Percentiles rank a stretch among this genome's conserved stretches.
Evolutionary conservation across 2,797 vertebrate genomes (phyloP).

Genomic region (Balearica regulorum): DNA sequence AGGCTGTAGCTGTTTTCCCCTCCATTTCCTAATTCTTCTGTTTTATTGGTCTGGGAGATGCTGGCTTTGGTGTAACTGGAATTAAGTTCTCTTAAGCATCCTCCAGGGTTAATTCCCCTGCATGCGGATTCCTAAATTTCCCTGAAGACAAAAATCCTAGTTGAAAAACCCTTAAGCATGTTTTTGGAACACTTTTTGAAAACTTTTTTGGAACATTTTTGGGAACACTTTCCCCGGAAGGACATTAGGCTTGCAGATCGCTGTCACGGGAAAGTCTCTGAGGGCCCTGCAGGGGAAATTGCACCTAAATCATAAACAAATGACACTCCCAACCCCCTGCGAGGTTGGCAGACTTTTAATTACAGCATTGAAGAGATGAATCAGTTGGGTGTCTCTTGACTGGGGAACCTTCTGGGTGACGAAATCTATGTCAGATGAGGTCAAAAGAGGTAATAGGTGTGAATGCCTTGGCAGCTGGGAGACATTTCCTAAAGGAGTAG

Average conservation of each 20-base stretch:
- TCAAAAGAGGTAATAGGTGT: neutral
- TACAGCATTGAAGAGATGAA: neutral
- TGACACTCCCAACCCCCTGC: neutral
- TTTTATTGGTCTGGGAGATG: neutral
- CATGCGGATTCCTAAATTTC: neutral
- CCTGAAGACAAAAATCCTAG: neutral
- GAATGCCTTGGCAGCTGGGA: neutral
- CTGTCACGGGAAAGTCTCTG: neutral
- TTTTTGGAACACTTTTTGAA: no score
- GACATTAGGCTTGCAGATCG: neutral
- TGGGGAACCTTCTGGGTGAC: neutral
- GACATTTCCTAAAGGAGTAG: neutral
- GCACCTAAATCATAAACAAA: neutral
- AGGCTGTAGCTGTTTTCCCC: neutral
- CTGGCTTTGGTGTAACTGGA: neutral
- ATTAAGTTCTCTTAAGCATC: neutral
- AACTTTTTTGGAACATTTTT: neutral
- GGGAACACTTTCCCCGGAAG: neutral
- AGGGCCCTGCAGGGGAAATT: neutral
- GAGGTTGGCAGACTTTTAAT: neutral
- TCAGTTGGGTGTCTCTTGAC: conserved; percentile 1
- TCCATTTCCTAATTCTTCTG: neutral
- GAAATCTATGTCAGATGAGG: neutral
- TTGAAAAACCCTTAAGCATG: neutral
- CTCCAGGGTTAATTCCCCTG: neutral